Evolutionary conservation across 2,797 vertebrate genomes (phyloP).

Genomic region (Hapalemur alaotrensis): DNA sequence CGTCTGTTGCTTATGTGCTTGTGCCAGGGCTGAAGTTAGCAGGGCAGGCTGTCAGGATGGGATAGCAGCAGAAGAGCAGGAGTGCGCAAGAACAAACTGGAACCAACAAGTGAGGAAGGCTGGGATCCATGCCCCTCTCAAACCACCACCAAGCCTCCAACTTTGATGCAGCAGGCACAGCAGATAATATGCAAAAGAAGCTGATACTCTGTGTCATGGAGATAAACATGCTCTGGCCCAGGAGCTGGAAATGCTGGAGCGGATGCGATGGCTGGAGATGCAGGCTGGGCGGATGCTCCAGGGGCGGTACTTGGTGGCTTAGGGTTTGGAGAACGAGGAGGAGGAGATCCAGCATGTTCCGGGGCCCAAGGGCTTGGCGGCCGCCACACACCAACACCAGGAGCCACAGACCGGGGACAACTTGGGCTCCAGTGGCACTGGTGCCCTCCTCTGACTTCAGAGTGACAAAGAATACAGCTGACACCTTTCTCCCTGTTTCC

Average conservation of each 20-base stretch:
- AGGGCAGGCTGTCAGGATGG: not conserved
- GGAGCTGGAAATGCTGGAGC: not conserved
- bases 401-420: not conserved
- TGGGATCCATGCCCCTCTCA: not conserved
- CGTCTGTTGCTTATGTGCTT: not conserved
- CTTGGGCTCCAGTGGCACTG: not conserved
- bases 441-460: not conserved
- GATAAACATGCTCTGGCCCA: not conserved
- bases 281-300: not conserved
- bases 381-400: rapidly evolving
- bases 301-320: rapidly evolving
- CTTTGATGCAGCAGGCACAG: not conserved
- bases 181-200: not conserved
- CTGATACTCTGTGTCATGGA: not conserved
- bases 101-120: not conserved
- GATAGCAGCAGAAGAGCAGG: not conserved
- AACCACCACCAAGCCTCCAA: not conserved
- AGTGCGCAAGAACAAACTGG: not conserved
- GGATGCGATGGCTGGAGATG: rapidly evolving
- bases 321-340: not conserved
- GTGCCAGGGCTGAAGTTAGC: not conserved
- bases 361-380: rapidly evolving
- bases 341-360: not conserved
- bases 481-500: not conserved
- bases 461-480: too few species aligned